Evolutionary conservation across 2,113 vertebrate species (phyloP), one percentile per base, ranked within the genome.

Genomic region (Vulpes lagopus): DNA sequence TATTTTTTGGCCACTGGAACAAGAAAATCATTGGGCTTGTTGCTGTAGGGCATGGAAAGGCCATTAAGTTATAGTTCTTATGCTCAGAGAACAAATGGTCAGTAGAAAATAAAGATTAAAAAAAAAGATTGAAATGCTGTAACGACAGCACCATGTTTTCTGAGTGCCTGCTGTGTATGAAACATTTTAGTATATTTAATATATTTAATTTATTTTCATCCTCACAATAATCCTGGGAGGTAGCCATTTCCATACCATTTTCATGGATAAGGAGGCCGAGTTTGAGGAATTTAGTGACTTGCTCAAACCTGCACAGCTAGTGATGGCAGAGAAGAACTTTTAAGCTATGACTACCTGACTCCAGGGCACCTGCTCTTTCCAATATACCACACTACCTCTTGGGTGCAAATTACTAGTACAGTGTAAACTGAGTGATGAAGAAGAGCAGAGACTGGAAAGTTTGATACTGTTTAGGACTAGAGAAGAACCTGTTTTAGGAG

Each of bases 1-100:
- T 78, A 69, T 78, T 89, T 95, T 11, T 62, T 27, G 49, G 38
- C 11, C 25, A 60, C 25, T 20, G 67, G 83, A 60, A 38, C 90
- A 92, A 78, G 78, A 93, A 96, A 91, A 91, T 91, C n/a, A 17
- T 62, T 23, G 20, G 30, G 49, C 6, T 43, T 55, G 3, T 16
- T 32, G 43, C 30, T 35, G 7, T 20, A 67, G 82, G 27, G 7
- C 55, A 27, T 32, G 73, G 64, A 88, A 83, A 53, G 51, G 38
- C 84, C 51, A 83, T 74, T 12, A 32, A 69, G 4, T 71, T 74
- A 20, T 17, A 83, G 64, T 51, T 6, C 27, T 76, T 38, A 51
- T 69, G 19, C 35, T 73, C 11, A 27, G 51, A 74, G 38, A 60
- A 30, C 86, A 64, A 64, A 78, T 62, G 51, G 22, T n/a, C 32